Base-by-base conservation (phyloP, 2,113 vertebrate genomes). In the Malurus alboscapulatus region DNA sequence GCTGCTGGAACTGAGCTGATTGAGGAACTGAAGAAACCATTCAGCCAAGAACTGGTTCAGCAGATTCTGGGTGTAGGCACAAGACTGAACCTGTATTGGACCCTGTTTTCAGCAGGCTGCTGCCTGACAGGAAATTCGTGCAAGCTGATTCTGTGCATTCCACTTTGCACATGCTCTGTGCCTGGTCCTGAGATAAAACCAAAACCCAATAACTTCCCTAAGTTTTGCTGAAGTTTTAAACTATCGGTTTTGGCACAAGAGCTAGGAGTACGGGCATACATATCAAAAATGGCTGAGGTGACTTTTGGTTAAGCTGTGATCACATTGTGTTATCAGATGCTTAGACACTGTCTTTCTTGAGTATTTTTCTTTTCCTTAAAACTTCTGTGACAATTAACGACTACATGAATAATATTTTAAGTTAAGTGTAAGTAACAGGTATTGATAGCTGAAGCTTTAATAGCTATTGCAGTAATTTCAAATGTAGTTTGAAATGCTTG, bases 221-320 rank as follows among this genome's bases (percentile, higher is more conserved):
- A 6, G 17, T 65, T 91, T 75, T 78, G 6, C 59, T 51, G 59
- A 62, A 51, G 38, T 66, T 74, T 55, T 76, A 26, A 44, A n/a
- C 29, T n/a, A 0, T 6, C 20, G 26, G 15, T 2, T 92, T 73
- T 65, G 32, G 50, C 9, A 2, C 34, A 58, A 25, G n/a, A 69
- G 29, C 10, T 40, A 32, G n/a, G 55, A 45, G 45, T 62, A 44
- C 13, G 53, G 58, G 11, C 26, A 8, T 9, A 29, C 0, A 0
- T 58, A 21, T 54, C 38, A 17, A 2, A 71, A 40, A 25, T 16
- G 32, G 18, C 29, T 47, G 34, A 71, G 29, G 10, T 54, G 68
- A 4, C 21, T n/a, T 8, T 59, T 80, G 57, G 48, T 77, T 72
- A 63, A 38, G n/a, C 14, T 68, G 45, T 44, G 54, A 30, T 79